Evolutionary conservation across 2,797 vertebrate species (phyloP).

Genomic region (Parauchenoglanis ngamensis): DNA sequence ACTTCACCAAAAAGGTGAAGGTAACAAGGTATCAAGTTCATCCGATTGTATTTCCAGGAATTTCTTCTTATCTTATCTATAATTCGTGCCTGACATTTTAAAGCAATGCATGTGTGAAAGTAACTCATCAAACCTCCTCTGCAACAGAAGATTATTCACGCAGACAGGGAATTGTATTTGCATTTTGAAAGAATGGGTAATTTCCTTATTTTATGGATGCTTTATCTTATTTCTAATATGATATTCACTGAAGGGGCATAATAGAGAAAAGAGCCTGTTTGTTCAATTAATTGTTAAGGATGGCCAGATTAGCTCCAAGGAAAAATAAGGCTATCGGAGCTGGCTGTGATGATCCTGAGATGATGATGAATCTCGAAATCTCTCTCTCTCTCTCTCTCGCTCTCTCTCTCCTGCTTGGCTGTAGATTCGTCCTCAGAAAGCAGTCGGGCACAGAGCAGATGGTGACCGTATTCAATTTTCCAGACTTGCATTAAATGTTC

Average conservation of each 20-base stretch:
- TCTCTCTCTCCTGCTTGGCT: conserved; percentile 52
- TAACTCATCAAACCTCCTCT: background rate
- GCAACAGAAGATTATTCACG: conserved; percentile 14
- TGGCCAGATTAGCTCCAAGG: conserved; percentile 11
- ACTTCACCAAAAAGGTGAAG: background rate
- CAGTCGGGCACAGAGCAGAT: conserved; percentile 81
- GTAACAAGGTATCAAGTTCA: background rate
- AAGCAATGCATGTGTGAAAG: background rate
- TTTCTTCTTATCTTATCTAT: background rate
- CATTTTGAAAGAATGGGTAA: background rate
- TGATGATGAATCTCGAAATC: conserved; percentile 44
- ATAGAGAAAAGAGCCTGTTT: background rate
- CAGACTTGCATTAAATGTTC: conserved; percentile 82
- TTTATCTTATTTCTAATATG: background rate
- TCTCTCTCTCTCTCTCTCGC: conserved; percentile 40
- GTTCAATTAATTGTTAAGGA: conserved; percentile 20
- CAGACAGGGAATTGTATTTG: background rate
- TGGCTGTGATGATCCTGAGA: conserved; percentile 38
- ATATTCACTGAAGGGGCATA: background rate
- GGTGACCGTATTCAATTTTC: conserved; percentile 84
- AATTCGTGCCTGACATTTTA: background rate
- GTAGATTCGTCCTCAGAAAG: conserved; percentile 61
- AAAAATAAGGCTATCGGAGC: conserved; percentile 27
- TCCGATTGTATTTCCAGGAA: background rate
- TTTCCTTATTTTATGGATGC: background rate